Evolutionary conservation across 2,888 invertebrate species (phyloP).

Genomic region (Automeris io): DNA sequence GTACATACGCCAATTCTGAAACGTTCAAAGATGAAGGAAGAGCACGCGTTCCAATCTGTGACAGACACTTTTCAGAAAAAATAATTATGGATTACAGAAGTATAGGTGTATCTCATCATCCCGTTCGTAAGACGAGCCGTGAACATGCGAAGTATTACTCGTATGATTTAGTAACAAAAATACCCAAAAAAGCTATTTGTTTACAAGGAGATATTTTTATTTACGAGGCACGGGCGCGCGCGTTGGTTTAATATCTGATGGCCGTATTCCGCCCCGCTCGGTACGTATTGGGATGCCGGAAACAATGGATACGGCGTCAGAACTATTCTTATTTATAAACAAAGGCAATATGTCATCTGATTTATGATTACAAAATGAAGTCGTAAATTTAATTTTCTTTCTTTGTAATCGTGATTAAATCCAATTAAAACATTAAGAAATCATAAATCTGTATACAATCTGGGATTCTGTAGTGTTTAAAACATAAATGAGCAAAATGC

Average conservation of each 20-base stretch:
- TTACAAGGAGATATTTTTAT: conserved; percentile 37
- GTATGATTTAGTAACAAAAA: background rate
- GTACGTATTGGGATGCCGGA: background rate
- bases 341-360: background rate
- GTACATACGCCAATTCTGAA: too few relatives aligned
- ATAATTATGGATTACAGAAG: background rate
- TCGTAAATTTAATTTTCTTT: background rate
- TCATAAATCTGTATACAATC: too few relatives aligned
- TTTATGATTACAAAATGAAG: background rate
- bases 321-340: background rate
- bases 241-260: conserved; percentile 31
- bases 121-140: background rate
- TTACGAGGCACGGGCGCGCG: conserved; percentile 21
- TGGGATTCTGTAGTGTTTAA: too few relatives aligned
- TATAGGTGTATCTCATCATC: background rate
- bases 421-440: too few relatives aligned
- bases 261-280: conserved; percentile 15
- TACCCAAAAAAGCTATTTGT: conserved; percentile 30
- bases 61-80: too few relatives aligned
- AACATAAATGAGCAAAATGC: too few relatives aligned
- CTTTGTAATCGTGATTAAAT: background rate
- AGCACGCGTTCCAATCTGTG: too few relatives aligned
- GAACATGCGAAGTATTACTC: background rate
- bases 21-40: too few relatives aligned
- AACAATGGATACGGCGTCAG: background rate